These are phyloP conservation scores for Cremastinae sp. DNA, from an alignment of 2,888 invertebrate genomes.

Conservation along the genomic window DNA sequence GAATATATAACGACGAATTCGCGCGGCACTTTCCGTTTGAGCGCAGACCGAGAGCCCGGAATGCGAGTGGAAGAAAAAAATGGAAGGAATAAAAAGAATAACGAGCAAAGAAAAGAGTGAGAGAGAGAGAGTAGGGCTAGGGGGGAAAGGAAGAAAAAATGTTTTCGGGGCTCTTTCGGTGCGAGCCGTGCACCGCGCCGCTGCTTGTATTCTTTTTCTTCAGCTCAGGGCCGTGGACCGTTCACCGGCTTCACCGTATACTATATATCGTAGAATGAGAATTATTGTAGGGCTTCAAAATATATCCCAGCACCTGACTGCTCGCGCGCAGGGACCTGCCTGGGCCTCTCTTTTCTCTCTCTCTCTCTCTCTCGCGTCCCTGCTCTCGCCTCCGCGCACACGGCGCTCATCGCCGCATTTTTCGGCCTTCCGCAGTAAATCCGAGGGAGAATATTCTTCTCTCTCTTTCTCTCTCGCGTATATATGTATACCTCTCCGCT, in stretches of 20 bases:
- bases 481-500: too few relatives aligned
- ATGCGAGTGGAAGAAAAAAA: slow-evolving; percentile 40
- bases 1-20: too few relatives aligned
- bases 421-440: neutral
- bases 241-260: slow-evolving; percentile 38
- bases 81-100: slow-evolving; percentile 6
- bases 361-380: slow-evolving; percentile 31
- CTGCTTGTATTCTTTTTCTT: neutral
- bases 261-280: slow-evolving; percentile 28
- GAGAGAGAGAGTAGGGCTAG: neutral
- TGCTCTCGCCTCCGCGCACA: slow-evolving; percentile 24
- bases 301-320: slow-evolving; percentile 65
- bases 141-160: slow-evolving; percentile 21
- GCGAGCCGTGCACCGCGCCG: too few relatives aligned
- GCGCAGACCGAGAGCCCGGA: neutral
- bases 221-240: slow-evolving; percentile 35
- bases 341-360: slow-evolving; percentile 22
- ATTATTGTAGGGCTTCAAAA: slow-evolving; percentile 58
- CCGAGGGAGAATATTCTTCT: neutral
- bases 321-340: slow-evolving; percentile 53
- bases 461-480: neutral
- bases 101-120: too few relatives aligned
- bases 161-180: neutral
- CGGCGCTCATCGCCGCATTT: slow-evolving; percentile 24
- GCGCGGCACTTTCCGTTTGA: too few relatives aligned